These are phyloP conservation scores for Steinernema hermaphroditum DNA, from an alignment of 2,888 invertebrate species.

Conservation along the genomic window DNA sequence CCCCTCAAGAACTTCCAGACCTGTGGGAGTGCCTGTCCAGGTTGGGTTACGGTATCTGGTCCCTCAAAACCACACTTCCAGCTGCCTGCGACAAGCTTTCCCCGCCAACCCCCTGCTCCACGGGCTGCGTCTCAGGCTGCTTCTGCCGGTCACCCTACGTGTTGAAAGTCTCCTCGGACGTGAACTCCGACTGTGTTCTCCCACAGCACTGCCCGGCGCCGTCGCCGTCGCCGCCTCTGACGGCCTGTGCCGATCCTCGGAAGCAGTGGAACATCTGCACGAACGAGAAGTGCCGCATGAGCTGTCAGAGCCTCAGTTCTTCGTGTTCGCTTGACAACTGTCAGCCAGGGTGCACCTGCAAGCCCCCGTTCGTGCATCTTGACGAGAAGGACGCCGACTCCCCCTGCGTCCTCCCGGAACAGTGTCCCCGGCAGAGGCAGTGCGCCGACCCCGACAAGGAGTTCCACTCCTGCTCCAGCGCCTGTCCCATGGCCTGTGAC, in stretches of 20 bases:
- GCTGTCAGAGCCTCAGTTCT: conserved; percentile 32
- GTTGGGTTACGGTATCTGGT: neutral
- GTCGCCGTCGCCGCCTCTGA: neutral
- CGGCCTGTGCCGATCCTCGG: neutral
- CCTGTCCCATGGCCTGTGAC: conserved; percentile 62
- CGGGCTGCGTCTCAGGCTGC: conserved; percentile 41
- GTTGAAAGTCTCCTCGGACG: conserved; percentile 34
- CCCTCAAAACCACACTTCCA: neutral
- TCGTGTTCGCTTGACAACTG: conserved; percentile 41
- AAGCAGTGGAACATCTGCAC: conserved; percentile 25
- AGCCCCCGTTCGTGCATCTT: conserved; percentile 43
- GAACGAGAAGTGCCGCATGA: conserved; percentile 25
- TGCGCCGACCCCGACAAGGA: conserved; percentile 42
- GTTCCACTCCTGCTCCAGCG: conserved; percentile 53
- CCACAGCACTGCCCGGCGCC: conserved; percentile 38
- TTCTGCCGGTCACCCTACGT: conserved; percentile 45
- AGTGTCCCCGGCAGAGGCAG: conserved; percentile 42
- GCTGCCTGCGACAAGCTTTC: conserved; percentile 36
- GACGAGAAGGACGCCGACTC: conserved; percentile 47
- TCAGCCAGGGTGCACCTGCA: conserved; percentile 55
- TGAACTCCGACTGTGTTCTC: conserved; percentile 39
- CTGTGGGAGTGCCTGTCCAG: conserved; percentile 43
- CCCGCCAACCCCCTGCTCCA: conserved; percentile 20
- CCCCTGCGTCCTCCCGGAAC: conserved; percentile 54
- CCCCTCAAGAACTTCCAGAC: conserved; percentile 42